These are phyloP conservation scores for Tortrix viridana DNA, from an alignment of 2,888 invertebrate species.

Conservation along the genomic window DNA sequence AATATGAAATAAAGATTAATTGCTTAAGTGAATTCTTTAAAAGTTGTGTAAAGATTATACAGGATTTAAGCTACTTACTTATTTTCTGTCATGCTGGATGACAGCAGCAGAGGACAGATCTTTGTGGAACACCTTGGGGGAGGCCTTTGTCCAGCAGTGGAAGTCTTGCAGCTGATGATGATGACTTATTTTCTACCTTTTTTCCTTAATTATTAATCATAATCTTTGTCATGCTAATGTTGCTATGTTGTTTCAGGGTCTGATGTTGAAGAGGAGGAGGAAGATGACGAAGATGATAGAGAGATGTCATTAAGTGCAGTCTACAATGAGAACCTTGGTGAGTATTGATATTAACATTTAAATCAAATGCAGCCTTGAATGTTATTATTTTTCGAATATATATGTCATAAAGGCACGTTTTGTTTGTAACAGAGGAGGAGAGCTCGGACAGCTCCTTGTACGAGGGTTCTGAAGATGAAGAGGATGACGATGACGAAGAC, in stretches of 20 bases:
- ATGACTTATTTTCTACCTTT: background rate
- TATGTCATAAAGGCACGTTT: background rate
- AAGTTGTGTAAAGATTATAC: no score
- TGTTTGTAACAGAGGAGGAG: slow-evolving; percentile 67
- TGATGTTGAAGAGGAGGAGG: slow-evolving; percentile 86
- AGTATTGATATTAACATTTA: slow-evolving; percentile 44
- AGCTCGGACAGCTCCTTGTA: slow-evolving; percentile 77
- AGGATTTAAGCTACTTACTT: background rate
- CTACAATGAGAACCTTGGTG: slow-evolving; percentile 87
- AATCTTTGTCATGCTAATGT: slow-evolving; percentile 16
- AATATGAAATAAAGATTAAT: background rate
- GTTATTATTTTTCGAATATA: background rate
- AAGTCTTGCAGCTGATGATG: no score
- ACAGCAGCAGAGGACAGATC: no score
- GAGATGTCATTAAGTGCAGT: slow-evolving; percentile 88
- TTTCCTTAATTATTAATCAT: background rate
- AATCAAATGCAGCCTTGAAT: no score
- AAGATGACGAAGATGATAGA: slow-evolving; percentile 86
- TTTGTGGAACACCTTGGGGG: no score
- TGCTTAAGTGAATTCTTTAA: background rate
- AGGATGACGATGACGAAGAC: slow-evolving; percentile 71
- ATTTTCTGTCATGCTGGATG: no score
- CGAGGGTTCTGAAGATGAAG: slow-evolving; percentile 76
- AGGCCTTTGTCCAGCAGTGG: no score
- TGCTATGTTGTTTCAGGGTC: slow-evolving; percentile 70